Conservation (phyloP, 1,140 invertebrate species). For the Leptinotarsa texana region DNA sequence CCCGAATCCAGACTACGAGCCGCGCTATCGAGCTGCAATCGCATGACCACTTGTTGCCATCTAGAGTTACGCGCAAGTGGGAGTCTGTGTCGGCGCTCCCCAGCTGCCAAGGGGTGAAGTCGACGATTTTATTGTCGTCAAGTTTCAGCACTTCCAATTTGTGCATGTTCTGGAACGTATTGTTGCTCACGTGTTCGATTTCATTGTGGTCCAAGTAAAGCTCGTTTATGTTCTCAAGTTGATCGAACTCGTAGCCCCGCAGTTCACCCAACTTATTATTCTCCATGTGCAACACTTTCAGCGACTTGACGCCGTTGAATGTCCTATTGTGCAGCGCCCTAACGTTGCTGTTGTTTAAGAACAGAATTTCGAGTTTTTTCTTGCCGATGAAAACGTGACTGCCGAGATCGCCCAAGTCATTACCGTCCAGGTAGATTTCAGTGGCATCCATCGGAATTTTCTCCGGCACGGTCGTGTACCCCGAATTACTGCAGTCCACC, state of each 20-base stretch:
- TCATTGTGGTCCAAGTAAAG: conserved; percentile 82
- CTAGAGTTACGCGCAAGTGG: conserved; percentile 65
- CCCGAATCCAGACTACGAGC: conserved; percentile 68
- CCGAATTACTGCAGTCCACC: conserved; percentile 81
- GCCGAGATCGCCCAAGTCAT: conserved; percentile 75
- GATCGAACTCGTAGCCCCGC: conserved; percentile 75
- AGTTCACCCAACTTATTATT: conserved; percentile 76
- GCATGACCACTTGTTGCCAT: conserved; percentile 75
- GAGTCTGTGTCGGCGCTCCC: conserved; percentile 60
- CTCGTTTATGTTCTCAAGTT: conserved; percentile 74
- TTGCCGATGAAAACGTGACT: conserved; percentile 87
- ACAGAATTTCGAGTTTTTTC: conserved; percentile 81
- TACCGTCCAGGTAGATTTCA: conserved; percentile 86
- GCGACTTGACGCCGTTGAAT: conserved; percentile 77
- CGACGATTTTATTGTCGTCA: conserved; percentile 77
- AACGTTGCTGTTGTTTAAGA: conserved; percentile 81
- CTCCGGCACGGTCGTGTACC: conserved; percentile 72
- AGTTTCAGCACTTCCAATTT: conserved; percentile 76
- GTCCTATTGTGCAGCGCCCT: conserved; percentile 80
- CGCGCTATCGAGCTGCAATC: conserved; percentile 69
- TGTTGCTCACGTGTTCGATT: conserved; percentile 72
- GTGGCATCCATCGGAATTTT: conserved; percentile 89
- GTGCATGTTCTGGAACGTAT: conserved; percentile 74
- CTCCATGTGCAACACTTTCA: conserved; percentile 80
- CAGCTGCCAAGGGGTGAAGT: conserved; percentile 75